A percentile compares a stretch with the other conserved stretches of the same genome.
phyloP scores from a whole-genome alignment of 2,888 invertebrate species.

The Troides oblongomaculatus region DNA sequence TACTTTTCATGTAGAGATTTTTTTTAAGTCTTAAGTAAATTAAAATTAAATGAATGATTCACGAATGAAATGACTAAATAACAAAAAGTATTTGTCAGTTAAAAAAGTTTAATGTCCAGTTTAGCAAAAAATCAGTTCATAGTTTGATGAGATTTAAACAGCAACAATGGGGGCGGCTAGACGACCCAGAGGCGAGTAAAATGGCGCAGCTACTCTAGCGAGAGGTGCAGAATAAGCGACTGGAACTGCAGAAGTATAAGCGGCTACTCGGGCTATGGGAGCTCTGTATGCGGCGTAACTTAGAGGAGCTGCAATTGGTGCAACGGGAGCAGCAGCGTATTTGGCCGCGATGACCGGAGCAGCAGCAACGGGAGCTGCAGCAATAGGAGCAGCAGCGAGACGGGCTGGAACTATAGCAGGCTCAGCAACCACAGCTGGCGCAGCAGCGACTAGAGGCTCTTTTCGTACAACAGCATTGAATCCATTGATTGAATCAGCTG shows the following conservation, averaged over 20 bases:
- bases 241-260: constrained; percentile 29
- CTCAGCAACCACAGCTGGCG: constrained; percentile 44
- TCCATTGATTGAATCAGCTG: constrained; percentile 62
- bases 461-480: constrained; percentile 68
- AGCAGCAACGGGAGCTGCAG: constrained; percentile 38
- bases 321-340: constrained; percentile 50
- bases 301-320: constrained; percentile 45
- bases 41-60: no score
- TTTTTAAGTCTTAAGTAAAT: no score
- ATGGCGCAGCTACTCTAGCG: constrained; percentile 40
- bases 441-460: constrained; percentile 52
- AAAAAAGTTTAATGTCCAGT: constrained; percentile 54
- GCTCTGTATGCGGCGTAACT: constrained; percentile 36
- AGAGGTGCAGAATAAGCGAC: constrained; percentile 36
- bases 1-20: no score
- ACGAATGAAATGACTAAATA: neutral
- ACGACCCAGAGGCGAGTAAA: constrained; percentile 38
- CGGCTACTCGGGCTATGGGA: constrained; percentile 33
- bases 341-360: constrained; percentile 40
- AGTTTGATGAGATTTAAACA: constrained; percentile 41
- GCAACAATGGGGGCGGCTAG: constrained; percentile 51
- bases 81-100: constrained; percentile 29
- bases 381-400: constrained; percentile 40
- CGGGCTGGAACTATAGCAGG: constrained; percentile 47
- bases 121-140: constrained; percentile 48